These are phyloP conservation scores for Lacerta bilineata DNA, from an alignment of 2,797 vertebrate species.

Conservation along the genomic window DNA sequence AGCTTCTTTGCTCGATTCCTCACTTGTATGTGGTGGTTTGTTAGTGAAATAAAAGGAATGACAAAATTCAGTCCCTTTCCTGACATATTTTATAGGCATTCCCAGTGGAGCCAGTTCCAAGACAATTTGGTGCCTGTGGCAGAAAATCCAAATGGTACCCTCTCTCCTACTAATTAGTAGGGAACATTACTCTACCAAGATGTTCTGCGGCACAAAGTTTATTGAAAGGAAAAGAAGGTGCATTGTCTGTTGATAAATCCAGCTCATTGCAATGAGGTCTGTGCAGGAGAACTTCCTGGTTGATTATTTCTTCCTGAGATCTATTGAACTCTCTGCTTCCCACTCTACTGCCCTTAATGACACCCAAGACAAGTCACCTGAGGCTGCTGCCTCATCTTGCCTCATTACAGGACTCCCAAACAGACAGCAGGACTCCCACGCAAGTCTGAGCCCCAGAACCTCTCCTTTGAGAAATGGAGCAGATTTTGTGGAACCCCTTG, in stretches of 20 bases:
- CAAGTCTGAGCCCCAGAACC: too few relatives aligned
- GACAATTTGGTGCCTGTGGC: not conserved
- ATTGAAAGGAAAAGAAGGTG: not conserved
- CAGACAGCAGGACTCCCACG: not conserved
- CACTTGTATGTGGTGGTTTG: rapidly evolving
- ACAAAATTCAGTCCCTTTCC: not conserved
- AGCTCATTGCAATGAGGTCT: not conserved
- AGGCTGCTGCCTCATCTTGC: not conserved
- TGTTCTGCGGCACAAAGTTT: not conserved
- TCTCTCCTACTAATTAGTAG: not conserved
- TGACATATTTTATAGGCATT: not conserved
- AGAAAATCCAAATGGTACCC: conserved; percentile 12
- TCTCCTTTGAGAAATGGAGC: not conserved
- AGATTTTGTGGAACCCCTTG: not conserved
- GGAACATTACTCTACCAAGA: not conserved
- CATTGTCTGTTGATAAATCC: not conserved
- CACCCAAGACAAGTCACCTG: not conserved
- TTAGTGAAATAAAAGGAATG: conserved; percentile 2
- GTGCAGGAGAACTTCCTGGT: not conserved
- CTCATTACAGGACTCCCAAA: not conserved
- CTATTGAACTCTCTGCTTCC: not conserved
- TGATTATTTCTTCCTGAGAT: not conserved
- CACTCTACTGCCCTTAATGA: not conserved
- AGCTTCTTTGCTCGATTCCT: not conserved
- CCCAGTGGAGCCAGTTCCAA: not conserved